These are phyloP conservation scores for Sterna hirundo DNA, from an alignment of 2,113 vertebrate genomes.

Conservation along the genomic window DNA sequence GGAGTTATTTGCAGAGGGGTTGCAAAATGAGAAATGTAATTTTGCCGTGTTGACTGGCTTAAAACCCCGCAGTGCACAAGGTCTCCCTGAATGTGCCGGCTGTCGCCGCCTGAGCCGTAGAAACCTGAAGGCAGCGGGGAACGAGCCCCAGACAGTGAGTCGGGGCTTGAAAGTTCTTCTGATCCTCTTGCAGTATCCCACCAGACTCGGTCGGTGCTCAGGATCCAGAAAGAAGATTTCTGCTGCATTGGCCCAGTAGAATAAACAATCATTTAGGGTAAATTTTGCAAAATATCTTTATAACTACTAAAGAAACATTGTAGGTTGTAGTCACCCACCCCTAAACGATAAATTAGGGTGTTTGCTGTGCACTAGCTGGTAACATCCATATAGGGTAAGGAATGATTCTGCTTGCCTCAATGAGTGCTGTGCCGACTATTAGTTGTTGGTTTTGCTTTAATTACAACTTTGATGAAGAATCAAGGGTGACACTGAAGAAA, in stretches of 20 bases:
- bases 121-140: rapidly evolving
- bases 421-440: background rate
- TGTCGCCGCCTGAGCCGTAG: background rate
- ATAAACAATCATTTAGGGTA: background rate
- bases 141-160: background rate
- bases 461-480: background rate
- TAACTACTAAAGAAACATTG: background rate
- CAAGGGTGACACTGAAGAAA: background rate
- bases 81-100: background rate
- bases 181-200: background rate
- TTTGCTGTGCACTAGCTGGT: background rate
- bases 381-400: background rate
- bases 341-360: background rate
- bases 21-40: background rate
- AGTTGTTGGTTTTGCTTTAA: background rate
- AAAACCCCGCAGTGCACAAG: background rate
- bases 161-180: background rate
- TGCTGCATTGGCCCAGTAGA: background rate
- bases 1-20: background rate
- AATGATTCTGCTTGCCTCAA: background rate
- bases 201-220: background rate
- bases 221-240: background rate
- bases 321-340: background rate
- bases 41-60: background rate
- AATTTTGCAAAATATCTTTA: background rate